Evolutionary conservation across 2,888 invertebrate genomes (phyloP), one percentile per base, ranked within the genome.

Genomic region (Luperina testacea): DNA sequence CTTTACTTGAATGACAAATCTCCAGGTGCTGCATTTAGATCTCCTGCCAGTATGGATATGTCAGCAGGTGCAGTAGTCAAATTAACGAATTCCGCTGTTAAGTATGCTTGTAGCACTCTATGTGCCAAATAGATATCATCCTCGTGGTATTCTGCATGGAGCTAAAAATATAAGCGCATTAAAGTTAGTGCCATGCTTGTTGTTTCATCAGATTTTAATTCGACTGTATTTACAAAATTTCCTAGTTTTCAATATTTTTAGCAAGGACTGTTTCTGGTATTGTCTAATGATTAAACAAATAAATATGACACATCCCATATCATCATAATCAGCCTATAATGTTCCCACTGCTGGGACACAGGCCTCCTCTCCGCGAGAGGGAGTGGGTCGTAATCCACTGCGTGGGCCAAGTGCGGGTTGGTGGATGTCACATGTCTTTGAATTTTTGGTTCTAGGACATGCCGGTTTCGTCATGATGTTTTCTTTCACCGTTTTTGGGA

Each of bases 91-190:
- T 99, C 99, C 81, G 99, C 99, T 77, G 99, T 98, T 91, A 99
- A 99, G 92, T 98, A 99, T 1, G 99, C 99, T 97, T 99, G 99
- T 75, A 99, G 97, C 13, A 99, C 97, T 89, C 99, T 97, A 95
- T 99, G 99, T 64, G 99, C 98, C 88, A 98, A 97, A 94, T 99
- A 99, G 89, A 98, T 98, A 92, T 99, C 99, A 82, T 97, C 97
- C 61, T 97, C 97, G 93, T 98, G 97, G 91, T 99, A 99, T 95
- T 99, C 99, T 0, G 99, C 99, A 96, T 99, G 99, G 75, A 99
- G 97, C 99, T 99, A 94, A 67, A 97, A 96, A 80, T 6, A 53
- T 57, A 9, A 11, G 5, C 17, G 1, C 3, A 45, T 53, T 64
- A 17, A 24, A 64, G 38, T 15, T 57, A 42, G 15, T 24, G 6